Base-by-base conservation (phyloP, 2,797 vertebrate genomes). In the Acipenser ruthenus region DNA sequence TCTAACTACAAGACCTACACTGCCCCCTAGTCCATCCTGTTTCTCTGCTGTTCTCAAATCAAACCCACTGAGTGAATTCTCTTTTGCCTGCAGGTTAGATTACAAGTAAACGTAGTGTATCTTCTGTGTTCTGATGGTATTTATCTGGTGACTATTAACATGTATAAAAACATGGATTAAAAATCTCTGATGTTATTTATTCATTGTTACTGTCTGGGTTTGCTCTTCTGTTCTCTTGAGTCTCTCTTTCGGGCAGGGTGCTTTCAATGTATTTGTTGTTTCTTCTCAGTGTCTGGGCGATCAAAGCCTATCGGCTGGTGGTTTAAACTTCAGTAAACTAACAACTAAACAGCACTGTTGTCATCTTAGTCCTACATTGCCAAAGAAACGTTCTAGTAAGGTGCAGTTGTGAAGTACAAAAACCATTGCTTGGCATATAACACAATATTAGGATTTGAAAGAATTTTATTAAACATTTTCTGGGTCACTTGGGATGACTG, bases 71-170 rank as follows among this genome's bases (percentile, higher is more conserved):
- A n/a, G 37, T 70, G 70, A 66, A 49, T 47, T 67, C 9, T 55
- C 52, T 55, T 56, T 62, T 51, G 68, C 65, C 52, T 55, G 52
- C n/a, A 10, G 52, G 52, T 55, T 55, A 55, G 52, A 55, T 55
- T 55, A 55, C 52, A 55, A 67, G 66, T 70, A 70, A 74, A 62
- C 62, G 73, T 82, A 83, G 82, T 89, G 91, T 95, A 93, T 89
- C 85, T 87, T 84, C 86, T 90, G 91, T 88, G 91, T 92, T 79
- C 79, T 81, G 84, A 80, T 73, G 68, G 83, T 90, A 83, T 86
- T 69, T 68, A 49, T 82, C 82, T 86, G 84, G 88, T 89, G 87
- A 95, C 78, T 83, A 84, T 73, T 77, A 86, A 83, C 80, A 84
- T 89, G 87, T 88, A 86, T 85, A 62, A 15, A 90, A 89, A 89